Evolutionary conservation across 1,140 invertebrate genomes (phyloP).

Genomic region (Leptinotarsa undecemlineata): DNA sequence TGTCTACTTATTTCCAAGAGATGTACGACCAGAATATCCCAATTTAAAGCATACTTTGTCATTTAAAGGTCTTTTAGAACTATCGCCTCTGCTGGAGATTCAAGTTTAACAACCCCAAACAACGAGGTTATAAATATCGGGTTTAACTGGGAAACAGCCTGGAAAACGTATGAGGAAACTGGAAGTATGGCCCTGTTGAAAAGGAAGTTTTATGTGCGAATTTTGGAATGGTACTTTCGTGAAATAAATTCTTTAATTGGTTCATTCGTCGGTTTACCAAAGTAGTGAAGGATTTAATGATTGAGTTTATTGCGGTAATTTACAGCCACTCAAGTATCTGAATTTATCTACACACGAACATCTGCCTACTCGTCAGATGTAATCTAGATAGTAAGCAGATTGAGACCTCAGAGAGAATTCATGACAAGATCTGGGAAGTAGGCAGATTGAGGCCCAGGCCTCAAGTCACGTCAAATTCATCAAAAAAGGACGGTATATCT

Average conservation of each 20-base stretch:
- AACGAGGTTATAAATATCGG: background rate
- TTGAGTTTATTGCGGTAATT: too few species aligned
- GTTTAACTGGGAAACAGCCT: background rate
- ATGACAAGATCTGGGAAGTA: too few species aligned
- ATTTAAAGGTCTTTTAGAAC: background rate
- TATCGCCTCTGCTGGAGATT: background rate
- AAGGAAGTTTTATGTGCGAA: background rate
- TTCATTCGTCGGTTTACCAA: background rate
- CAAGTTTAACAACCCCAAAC: conserved; percentile 2
- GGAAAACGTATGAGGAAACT: background rate
- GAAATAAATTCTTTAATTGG: background rate
- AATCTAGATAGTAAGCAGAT: too few species aligned
- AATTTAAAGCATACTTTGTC: background rate
- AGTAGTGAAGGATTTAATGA: too few species aligned
- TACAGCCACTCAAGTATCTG: too few species aligned
- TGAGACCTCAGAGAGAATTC: too few species aligned
- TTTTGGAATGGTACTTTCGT: background rate
- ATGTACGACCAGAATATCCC: background rate
- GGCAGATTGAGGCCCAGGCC: too few species aligned
- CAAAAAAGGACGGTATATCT: too few species aligned
- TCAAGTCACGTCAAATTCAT: too few species aligned
- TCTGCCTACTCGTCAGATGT: too few species aligned
- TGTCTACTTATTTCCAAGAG: background rate
- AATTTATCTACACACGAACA: too few species aligned
- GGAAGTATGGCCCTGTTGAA: background rate